Percentiles rank a stretch among this genome's conserved stretches.
Evolutionary conservation across 2,797 vertebrate species (phyloP).

Genomic region (Mus spretus): DNA sequence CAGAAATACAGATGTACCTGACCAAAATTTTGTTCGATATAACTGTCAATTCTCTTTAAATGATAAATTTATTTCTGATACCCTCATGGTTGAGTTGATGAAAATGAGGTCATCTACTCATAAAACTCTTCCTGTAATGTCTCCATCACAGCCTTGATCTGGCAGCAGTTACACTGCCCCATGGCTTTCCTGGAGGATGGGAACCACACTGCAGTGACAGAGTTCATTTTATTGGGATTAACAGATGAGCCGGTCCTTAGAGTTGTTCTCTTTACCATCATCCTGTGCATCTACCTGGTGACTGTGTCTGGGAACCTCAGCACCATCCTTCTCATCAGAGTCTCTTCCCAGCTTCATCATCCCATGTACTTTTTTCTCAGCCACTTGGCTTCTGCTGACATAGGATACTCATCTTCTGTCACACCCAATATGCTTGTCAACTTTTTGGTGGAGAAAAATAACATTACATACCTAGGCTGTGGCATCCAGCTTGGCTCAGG

Average conservation of each 20-base stretch:
- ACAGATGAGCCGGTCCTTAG: background rate
- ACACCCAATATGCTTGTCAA: conserved; percentile 83
- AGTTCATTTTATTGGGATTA: background rate
- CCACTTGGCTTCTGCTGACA: conserved; percentile 62
- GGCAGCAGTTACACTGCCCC: background rate
- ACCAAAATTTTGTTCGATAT: background rate
- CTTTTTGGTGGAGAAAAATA: conserved; percentile 68
- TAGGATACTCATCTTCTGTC: conserved; percentile 71
- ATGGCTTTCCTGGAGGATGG: background rate
- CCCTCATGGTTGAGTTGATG: background rate
- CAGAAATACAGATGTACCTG: background rate
- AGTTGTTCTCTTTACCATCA: background rate
- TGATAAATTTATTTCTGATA: background rate
- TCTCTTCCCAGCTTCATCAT: background rate
- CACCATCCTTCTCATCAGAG: conserved; percentile 5
- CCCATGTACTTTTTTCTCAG: too few species aligned
- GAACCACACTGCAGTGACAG: background rate
- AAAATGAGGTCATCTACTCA: background rate
- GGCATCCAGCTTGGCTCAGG: conserved; percentile 78
- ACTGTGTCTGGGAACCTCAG: conserved; percentile 55
- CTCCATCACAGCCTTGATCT: background rate
- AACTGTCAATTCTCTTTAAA: background rate
- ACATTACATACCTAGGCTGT: conserved; percentile 81
- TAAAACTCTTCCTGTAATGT: background rate
- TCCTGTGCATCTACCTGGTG: background rate